phyloP scores from a whole-genome alignment of 2,888 invertebrate species.

The Macrophya alboannulata region DNA sequence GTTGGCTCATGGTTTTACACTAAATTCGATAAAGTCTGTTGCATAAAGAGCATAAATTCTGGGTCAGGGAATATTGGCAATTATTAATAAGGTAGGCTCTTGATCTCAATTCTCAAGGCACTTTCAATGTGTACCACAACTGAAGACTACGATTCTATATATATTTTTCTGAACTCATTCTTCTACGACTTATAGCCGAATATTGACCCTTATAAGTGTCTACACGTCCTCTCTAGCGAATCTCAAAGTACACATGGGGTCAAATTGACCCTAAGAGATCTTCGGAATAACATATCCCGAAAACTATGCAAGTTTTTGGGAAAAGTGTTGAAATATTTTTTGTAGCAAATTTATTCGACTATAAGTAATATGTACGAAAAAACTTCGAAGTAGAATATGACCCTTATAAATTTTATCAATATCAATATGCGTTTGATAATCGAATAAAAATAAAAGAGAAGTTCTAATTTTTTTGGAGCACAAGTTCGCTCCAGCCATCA shows the following conservation, averaged over 20 bases:
- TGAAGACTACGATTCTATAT: background rate
- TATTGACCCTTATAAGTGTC: background rate
- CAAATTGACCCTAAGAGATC: no score
- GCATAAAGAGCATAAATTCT: background rate
- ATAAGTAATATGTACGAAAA: no score
- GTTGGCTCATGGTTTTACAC: background rate
- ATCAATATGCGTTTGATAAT: background rate
- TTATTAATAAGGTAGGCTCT: background rate
- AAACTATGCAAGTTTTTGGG: no score
- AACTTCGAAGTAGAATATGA: no score
- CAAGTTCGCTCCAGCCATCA: background rate
- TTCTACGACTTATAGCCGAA: background rate
- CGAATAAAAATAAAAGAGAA: background rate
- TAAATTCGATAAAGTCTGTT: background rate
- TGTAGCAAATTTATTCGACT: no score
- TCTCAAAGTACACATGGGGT: no score
- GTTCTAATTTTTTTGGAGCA: background rate
- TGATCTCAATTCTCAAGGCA: background rate
- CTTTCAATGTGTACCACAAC: background rate
- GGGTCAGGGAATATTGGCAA: background rate
- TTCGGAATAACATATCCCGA: no score
- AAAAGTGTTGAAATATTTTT: no score
- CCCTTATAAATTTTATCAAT: no score
- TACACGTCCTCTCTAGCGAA: no score
- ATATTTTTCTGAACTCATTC: background rate